phyloP scores from a whole-genome alignment of 2,888 invertebrate genomes.

The Eupithecia centaureata region DNA sequence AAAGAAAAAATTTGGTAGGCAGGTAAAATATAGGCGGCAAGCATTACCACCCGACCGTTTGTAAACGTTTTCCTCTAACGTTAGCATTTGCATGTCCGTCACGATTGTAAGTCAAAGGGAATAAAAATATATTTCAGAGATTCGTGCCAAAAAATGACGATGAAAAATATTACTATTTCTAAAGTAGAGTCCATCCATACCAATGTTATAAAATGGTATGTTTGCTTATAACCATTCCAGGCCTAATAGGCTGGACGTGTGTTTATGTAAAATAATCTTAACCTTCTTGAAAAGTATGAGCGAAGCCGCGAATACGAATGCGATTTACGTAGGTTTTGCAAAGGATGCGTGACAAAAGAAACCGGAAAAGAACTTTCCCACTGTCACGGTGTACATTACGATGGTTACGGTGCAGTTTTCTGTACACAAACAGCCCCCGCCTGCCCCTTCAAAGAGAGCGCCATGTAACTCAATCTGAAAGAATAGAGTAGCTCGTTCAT shows the following conservation, averaged over 20 bases:
- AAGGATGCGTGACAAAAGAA: neutral
- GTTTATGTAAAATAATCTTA: no score
- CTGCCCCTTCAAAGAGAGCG: slow-evolving; percentile 20
- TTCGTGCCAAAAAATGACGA: neutral
- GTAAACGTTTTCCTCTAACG: neutral
- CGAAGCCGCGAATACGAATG: no score
- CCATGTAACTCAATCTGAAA: slow-evolving; percentile 54
- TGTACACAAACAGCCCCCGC: neutral
- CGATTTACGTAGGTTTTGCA: neutral
- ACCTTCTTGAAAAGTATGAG: no score
- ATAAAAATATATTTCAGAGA: neutral
- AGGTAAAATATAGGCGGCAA: neutral
- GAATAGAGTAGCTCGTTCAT: slow-evolving; percentile 73
- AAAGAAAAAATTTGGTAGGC: neutral
- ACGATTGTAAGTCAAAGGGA: neutral
- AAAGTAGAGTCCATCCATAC: neutral
- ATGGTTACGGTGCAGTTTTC: neutral
- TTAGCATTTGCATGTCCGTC: neutral
- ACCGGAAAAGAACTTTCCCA: neutral
- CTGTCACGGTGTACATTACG: neutral
- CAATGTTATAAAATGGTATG: no score
- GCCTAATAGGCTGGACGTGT: no score
- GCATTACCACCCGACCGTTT: neutral
- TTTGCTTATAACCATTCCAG: no score
- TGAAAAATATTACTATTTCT: neutral